Evolutionary conservation across 2,113 vertebrate genomes (phyloP).

Genomic region (Fulica atra): DNA sequence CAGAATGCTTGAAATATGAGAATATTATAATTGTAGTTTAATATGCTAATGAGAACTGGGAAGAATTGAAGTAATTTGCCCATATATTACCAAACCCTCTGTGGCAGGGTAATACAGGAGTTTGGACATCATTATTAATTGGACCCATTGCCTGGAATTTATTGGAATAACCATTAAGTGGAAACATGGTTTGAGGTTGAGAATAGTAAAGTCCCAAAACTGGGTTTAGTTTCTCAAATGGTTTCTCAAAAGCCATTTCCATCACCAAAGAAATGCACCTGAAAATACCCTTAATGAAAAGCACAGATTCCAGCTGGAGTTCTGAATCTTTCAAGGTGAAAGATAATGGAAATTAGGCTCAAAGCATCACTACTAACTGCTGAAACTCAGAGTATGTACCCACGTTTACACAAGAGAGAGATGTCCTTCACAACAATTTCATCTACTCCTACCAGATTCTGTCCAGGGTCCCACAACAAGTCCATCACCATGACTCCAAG

Average conservation of each 20-base stretch:
- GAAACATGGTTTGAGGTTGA: neutral
- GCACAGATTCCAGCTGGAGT: rapidly evolving
- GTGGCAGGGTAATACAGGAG: neutral
- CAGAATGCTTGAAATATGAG: slow-evolving; percentile 42
- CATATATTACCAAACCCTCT: slow-evolving; percentile 25
- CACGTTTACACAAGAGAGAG: neutral
- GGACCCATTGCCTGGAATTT: slow-evolving; percentile 1
- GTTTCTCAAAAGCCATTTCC: neutral
- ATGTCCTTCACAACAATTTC: neutral
- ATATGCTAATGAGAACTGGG: slow-evolving; percentile 45
- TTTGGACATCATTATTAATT: slow-evolving; percentile 26
- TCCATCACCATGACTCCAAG: neutral
- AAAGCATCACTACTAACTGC: neutral
- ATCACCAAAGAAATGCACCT: neutral
- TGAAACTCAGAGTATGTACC: neutral
- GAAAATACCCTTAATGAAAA: neutral
- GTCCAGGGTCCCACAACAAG: neutral
- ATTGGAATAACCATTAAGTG: neutral
- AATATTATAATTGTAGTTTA: slow-evolving; percentile 46
- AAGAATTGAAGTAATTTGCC: slow-evolving; percentile 42
- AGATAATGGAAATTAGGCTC: neutral
- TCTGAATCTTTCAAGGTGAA: neutral
- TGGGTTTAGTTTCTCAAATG: neutral
- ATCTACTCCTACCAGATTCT: neutral
- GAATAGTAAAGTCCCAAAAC: neutral